phyloP scores from a whole-genome alignment of 2,113 vertebrate genomes.

The Bubalus kerabau region DNA sequence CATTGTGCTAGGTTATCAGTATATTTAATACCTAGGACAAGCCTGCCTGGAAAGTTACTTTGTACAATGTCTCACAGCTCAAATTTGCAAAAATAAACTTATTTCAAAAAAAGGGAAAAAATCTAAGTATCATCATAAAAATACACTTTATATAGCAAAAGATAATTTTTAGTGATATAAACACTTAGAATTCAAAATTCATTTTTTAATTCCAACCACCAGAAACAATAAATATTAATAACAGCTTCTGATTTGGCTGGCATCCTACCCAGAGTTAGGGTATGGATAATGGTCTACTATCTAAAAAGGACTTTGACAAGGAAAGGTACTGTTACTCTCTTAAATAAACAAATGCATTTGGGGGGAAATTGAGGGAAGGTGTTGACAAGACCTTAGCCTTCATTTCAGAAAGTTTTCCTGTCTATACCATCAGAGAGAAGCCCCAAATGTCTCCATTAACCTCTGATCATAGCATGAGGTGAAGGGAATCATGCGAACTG shows the following conservation, averaged over 20 bases:
- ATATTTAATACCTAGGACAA: background rate
- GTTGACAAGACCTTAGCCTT: background rate
- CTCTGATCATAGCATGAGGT: slow-evolving; percentile 46
- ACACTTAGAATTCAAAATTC: background rate
- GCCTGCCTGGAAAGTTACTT: background rate
- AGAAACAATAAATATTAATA: slow-evolving; percentile 29
- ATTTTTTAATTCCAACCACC: background rate
- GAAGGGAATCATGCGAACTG: slow-evolving; percentile 36
- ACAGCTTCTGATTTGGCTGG: background rate
- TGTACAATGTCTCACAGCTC: background rate
- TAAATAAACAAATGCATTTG: background rate
- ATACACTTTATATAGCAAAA: background rate
- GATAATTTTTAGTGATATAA: slow-evolving; percentile 8
- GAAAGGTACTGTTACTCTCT: background rate
- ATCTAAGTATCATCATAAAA: background rate
- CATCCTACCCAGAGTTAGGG: background rate
- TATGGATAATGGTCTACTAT: background rate
- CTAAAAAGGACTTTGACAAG: background rate
- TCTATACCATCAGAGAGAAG: slow-evolving; percentile 14
- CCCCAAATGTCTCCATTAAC: slow-evolving; percentile 36
- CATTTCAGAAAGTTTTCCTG: slow-evolving; percentile 26
- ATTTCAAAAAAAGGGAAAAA: background rate
- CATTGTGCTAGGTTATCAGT: background rate
- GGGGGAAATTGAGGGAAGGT: no score
- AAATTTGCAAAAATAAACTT: background rate